phyloP scores from a whole-genome alignment of 1,140 invertebrate genomes.

The Saxidomus purpurata region DNA sequence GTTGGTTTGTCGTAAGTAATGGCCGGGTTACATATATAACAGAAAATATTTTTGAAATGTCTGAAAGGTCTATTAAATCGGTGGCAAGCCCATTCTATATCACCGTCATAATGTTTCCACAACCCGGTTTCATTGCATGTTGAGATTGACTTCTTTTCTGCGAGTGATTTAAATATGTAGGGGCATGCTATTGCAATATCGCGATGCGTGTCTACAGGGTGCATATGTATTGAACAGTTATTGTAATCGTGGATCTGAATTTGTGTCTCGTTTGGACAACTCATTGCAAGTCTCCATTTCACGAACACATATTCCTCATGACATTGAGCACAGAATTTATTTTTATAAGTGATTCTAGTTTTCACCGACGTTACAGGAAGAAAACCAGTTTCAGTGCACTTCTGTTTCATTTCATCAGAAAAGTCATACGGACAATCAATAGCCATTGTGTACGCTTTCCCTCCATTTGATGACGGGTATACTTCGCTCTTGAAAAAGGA shows the following conservation, averaged over 20 bases:
- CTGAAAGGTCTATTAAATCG: neutral
- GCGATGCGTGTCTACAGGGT: neutral
- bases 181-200: neutral
- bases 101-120: slow-evolving; percentile 33
- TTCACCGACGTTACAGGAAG: neutral
- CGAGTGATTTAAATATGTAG: too few relatives aligned
- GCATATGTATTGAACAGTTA: neutral
- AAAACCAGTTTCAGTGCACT: neutral
- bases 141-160: neutral
- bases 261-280: neutral
- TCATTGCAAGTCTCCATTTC: neutral
- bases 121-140: slow-evolving; percentile 42
- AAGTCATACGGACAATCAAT: neutral
- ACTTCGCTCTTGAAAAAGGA: neutral
- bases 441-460: neutral
- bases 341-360: neutral
- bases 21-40: slow-evolving; percentile 47
- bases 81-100: slow-evolving; percentile 46
- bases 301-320: neutral
- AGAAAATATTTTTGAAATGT: slow-evolving; percentile 49
- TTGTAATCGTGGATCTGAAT: neutral
- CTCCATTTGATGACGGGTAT: neutral
- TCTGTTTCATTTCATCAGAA: neutral
- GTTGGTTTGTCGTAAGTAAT: neutral
- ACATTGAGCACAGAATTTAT: neutral